These are phyloP conservation scores for Sipunculus nudus DNA, from an alignment of 2,888 invertebrate genomes.

Conservation along the genomic window DNA sequence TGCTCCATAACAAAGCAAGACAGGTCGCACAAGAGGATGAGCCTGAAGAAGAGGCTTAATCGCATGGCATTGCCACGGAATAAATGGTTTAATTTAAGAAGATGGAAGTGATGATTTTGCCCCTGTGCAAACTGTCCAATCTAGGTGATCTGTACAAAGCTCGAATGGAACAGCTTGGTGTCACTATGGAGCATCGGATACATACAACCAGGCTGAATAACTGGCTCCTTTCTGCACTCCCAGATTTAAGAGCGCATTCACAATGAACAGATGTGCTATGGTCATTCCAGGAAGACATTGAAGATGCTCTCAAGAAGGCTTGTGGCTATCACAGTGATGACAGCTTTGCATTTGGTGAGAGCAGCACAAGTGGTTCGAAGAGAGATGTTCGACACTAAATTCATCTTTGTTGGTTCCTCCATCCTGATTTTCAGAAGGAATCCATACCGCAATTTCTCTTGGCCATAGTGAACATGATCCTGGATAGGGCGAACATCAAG, in stretches of 20 bases:
- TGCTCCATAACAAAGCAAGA: too few relatives aligned
- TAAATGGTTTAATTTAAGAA: too few relatives aligned
- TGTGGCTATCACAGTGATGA: background rate
- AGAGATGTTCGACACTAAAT: background rate
- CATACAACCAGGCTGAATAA: conserved; percentile 1
- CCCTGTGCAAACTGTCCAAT: too few relatives aligned
- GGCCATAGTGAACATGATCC: background rate
- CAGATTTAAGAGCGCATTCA: background rate
- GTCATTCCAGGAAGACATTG: background rate
- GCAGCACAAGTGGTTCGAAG: background rate
- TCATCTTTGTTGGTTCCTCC: background rate
- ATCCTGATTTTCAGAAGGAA: too few relatives aligned
- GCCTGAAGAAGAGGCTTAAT: background rate
- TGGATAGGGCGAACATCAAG: background rate
- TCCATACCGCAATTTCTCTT: background rate
- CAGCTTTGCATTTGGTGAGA: background rate
- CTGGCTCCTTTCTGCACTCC: background rate
- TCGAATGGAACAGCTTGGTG: background rate
- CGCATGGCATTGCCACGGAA: too few relatives aligned
- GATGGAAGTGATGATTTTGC: too few relatives aligned
- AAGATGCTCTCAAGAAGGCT: background rate
- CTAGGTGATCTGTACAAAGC: background rate
- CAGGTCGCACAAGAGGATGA: background rate
- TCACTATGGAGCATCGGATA: background rate
- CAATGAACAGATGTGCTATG: background rate